Evolutionary conservation across 2,888 invertebrate genomes (phyloP), one percentile per base, ranked within the genome.

Genomic region (Lampropteryx suffumata): DNA sequence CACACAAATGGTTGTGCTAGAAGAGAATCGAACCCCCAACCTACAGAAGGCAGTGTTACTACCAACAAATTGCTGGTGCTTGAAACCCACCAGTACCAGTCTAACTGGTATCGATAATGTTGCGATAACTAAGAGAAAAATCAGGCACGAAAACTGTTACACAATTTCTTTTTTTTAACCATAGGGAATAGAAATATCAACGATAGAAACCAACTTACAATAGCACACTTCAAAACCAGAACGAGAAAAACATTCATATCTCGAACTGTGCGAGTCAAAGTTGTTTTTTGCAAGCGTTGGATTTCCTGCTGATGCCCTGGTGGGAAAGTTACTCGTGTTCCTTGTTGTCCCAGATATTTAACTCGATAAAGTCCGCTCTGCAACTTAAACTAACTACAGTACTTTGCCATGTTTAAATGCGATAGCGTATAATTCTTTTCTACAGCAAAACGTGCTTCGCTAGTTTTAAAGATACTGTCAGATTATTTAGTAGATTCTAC

Each of bases 321-420:
- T 43, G 44, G 41, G 13, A 39, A 57, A 62, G 56, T 59, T 59
- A 41, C 42, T 55, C 36, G 54, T 52, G 41, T 43, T 55, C 41
- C 41, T 57, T 54, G 48, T 43, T 61, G 57, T 58, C 59, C 55
- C 56, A 62, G 62, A 59, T 62, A 62, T 62, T 62, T 58, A 57
- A 58, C 57, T 57, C 49, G 54, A 56, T 62, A 56, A 56, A 59
- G 56, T 58, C 50, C 52, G 50, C 50, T 50, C 53, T 12, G 29
- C 42, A 56, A 62, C 54, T 57, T 55, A 46, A 57, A 59, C 51
- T 41, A 47, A 55, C 52, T 55, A 54, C 50, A 59, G 50, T 56
- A 48, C 51, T 54, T 50, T 48, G 28, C 44, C 26, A 36, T 47
- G 51, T 50, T 41, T 26, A 45, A 48, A 53, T 37, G 21, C 44